phyloP scores from a whole-genome alignment of 2,888 invertebrate genomes.

The Oscheius sp. region DNA sequence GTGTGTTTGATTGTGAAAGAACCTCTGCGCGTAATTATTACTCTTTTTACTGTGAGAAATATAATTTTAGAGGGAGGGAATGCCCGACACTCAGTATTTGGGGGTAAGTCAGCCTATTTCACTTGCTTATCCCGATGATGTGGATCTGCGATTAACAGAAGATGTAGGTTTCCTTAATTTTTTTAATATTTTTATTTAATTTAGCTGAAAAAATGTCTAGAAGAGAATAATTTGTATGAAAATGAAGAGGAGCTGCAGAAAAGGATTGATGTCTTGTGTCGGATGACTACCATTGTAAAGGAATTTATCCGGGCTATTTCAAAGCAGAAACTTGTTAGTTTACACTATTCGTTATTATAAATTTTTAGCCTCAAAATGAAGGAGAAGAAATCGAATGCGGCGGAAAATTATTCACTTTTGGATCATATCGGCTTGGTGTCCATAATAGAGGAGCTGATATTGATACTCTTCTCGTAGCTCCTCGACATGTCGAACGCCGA shows the following conservation, averaged over 20 bases:
- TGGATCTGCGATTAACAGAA: constrained; percentile 58
- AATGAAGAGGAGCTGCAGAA: constrained; percentile 66
- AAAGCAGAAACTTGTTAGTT: constrained; percentile 76
- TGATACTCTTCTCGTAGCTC: constrained; percentile 96
- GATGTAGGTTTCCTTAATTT: constrained; percentile 44
- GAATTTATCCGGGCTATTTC: constrained; percentile 94
- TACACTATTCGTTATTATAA: neutral
- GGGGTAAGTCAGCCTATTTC: constrained; percentile 71
- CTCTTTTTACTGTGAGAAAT: neutral
- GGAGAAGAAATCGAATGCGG: constrained; percentile 87
- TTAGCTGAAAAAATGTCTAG: constrained; percentile 50
- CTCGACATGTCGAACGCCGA: constrained; percentile 89
- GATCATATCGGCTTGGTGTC: constrained; percentile 90
- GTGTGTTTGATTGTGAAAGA: too few species aligned
- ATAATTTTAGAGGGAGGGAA: neutral
- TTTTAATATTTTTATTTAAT: constrained; percentile 32
- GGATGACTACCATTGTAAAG: constrained; percentile 89
- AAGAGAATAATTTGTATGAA: constrained; percentile 64
- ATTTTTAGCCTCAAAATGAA: constrained; percentile 80
- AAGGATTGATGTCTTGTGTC: constrained; percentile 77
- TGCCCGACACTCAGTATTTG: constrained; percentile 15
- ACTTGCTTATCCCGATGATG: constrained; percentile 54
- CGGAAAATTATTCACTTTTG: constrained; percentile 99
- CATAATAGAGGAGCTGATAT: constrained; percentile 98
- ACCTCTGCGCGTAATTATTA: neutral